These are phyloP conservation scores for Drosophila heteroneura DNA, from an alignment of 2,888 invertebrate genomes.

Conservation along the genomic window DNA sequence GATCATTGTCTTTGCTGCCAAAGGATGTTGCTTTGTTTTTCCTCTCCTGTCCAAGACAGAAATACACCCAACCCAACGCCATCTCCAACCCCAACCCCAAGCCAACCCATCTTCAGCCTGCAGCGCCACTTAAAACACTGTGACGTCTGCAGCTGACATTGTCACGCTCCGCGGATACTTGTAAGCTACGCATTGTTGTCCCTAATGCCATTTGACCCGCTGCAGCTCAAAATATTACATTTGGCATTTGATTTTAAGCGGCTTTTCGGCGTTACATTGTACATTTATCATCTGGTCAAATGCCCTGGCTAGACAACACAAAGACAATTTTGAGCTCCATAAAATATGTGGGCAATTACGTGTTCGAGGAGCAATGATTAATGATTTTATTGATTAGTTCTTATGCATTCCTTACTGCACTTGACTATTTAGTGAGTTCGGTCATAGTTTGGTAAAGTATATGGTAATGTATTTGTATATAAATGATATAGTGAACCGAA, in stretches of 20 bases:
- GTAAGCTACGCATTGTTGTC: slow-evolving; percentile 41
- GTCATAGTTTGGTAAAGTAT: neutral
- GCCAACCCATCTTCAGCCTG: slow-evolving; percentile 3
- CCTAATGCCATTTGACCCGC: slow-evolving; percentile 37
- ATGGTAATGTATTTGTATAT: neutral
- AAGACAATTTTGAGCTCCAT: neutral
- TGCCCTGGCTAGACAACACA: slow-evolving; percentile 6
- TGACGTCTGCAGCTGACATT: slow-evolving; percentile 46
- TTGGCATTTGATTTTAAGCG: slow-evolving; percentile 41
- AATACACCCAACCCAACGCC: neutral
- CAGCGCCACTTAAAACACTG: slow-evolving; percentile 48
- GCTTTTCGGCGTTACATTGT: slow-evolving; percentile 37
- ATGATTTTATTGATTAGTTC: neutral
- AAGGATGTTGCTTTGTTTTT: slow-evolving; percentile 47
- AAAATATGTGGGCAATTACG: neutral
- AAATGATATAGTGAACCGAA: neutral
- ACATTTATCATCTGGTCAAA: slow-evolving; percentile 33
- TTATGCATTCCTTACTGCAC: too few species aligned
- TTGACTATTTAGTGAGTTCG: neutral
- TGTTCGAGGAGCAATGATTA: neutral
- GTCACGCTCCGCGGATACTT: slow-evolving; percentile 37
- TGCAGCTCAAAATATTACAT: slow-evolving; percentile 27
- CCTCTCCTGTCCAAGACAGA: slow-evolving; percentile 29
- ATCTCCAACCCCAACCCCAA: too few species aligned
- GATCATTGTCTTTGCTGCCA: slow-evolving; percentile 49